phyloP scores from a whole-genome alignment of 2,888 invertebrate genomes.

The Hirudinaria manillensis region DNA sequence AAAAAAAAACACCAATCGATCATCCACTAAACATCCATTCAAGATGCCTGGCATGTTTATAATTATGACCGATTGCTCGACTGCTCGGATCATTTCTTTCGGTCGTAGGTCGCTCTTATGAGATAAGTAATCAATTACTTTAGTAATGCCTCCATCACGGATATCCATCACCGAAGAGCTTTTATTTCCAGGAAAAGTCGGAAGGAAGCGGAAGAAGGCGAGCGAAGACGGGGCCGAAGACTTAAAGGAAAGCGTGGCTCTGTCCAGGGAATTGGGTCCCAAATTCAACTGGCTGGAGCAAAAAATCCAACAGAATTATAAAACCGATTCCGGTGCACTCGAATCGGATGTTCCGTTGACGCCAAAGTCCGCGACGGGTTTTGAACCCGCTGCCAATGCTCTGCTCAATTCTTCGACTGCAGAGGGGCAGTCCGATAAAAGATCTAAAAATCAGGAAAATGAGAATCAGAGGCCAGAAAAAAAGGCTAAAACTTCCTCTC shows the following conservation, averaged over 20 bases:
- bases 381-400: background rate
- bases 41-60: too few relatives aligned
- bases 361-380: background rate
- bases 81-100: too few relatives aligned
- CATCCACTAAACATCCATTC: too few relatives aligned
- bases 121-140: too few relatives aligned
- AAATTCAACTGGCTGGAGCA: slow-evolving; percentile 30
- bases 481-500: background rate
- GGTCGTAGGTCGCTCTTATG: too few relatives aligned
- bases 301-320: slow-evolving; percentile 23
- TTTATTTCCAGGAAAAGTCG: too few relatives aligned
- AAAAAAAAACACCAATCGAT: too few relatives aligned
- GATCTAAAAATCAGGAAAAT: background rate
- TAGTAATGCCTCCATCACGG: too few relatives aligned
- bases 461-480: background rate
- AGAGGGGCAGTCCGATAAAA: background rate
- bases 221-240: too few relatives aligned
- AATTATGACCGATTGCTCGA: too few relatives aligned
- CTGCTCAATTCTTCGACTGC: background rate
- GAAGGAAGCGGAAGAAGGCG: too few relatives aligned
- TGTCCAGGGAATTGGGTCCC: slow-evolving; percentile 28
- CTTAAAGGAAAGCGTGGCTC: slow-evolving; percentile 5
- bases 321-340: background rate
- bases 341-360: background rate
- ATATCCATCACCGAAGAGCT: too few relatives aligned